A percentile compares a stretch with the other conserved stretches of the same genome.
Evolutionary conservation across 2,888 invertebrate species (phyloP).

Genomic region (Anthophora plumipes): DNA sequence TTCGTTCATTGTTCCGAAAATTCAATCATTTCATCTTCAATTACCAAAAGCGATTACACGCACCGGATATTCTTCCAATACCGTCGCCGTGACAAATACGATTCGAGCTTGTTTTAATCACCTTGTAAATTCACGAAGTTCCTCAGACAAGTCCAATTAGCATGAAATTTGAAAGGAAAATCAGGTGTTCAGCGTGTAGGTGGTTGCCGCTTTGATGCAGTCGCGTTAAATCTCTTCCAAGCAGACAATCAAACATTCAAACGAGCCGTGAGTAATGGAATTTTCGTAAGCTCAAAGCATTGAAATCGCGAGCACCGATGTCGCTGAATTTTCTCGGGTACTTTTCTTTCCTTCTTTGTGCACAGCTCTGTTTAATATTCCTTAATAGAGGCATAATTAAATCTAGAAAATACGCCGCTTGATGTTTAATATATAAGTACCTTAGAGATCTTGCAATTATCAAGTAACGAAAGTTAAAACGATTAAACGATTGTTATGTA

Average conservation of each 20-base stretch:
- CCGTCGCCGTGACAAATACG: constrained; percentile 4
- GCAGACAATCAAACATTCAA: constrained; percentile 50
- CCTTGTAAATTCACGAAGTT: constrained; percentile 45
- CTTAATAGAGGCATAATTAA: not conserved
- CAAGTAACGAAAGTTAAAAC: not conserved
- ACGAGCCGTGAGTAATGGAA: constrained; percentile 45
- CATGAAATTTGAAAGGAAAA: constrained; percentile 58
- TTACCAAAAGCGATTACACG: not conserved
- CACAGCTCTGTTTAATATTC: not conserved
- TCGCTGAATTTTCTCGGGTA: not conserved
- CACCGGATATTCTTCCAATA: not conserved
- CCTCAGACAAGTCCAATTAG: constrained; percentile 45
- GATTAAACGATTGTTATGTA: too few relatives aligned
- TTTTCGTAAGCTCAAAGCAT: constrained; percentile 31
- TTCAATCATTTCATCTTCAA: not conserved
- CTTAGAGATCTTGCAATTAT: not conserved
- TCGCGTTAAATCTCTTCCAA: constrained; percentile 27
- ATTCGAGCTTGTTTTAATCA: constrained; percentile 33
- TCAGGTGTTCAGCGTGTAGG: constrained; percentile 25
- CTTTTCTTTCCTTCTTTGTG: not conserved
- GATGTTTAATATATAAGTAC: not conserved
- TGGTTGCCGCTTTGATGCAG: constrained; percentile 39
- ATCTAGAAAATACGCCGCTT: not conserved
- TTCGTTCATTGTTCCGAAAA: not conserved
- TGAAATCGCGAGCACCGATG: not conserved